Base-by-base conservation (phyloP, 2,113 vertebrate species). In the Brachirus orientalis region DNA sequence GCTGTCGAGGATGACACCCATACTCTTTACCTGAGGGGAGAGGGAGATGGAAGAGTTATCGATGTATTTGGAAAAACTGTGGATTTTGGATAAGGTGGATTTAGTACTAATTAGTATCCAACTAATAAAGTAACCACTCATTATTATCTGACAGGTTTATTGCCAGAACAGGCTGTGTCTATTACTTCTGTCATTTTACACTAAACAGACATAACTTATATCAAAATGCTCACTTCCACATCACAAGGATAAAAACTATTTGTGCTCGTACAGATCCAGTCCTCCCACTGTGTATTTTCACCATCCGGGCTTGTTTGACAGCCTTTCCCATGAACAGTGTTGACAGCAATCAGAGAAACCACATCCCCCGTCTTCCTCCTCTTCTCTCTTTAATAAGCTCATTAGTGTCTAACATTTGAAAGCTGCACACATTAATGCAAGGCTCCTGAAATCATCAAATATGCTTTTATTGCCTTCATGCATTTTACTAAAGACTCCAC, bases 341-440 rank as follows among this genome's bases (percentile, higher is more conserved):
- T 47, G 45, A 61, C 47, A 41, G 17, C 22, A 60, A 72, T 40
- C 38, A 61, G 41, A 69, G 33, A 18, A 51, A 8, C 40, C 28
- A 19, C 33, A 11, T 67, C 35, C 16, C 58, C 20, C 18, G 1
- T 45, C 18, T 66, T 48, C 44, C 44, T 53, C 44, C 40, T 53
- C 18, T 6, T 66, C 5, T 6, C 22, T 16, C 3, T 6, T 58
- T 63, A 75, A 75, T 56, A 52, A 66, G 50, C 56, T 38, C 1
- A 1, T 41, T 47, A 52, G 66, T 22, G 0, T 37, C 22, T 9
- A 43, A 20, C 43, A 13, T 62, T 61, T 60, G 38, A 62, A 68
- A 43, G 28, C 28, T 28, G 28, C 28, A 28, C 3, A 28, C 6
- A 28, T 28, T 6, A 69, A 78, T 69, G 62, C n/a, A 46, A 17